Evolutionary conservation across 2,797 vertebrate species (phyloP).

Genomic region (Buceros bicornis): DNA sequence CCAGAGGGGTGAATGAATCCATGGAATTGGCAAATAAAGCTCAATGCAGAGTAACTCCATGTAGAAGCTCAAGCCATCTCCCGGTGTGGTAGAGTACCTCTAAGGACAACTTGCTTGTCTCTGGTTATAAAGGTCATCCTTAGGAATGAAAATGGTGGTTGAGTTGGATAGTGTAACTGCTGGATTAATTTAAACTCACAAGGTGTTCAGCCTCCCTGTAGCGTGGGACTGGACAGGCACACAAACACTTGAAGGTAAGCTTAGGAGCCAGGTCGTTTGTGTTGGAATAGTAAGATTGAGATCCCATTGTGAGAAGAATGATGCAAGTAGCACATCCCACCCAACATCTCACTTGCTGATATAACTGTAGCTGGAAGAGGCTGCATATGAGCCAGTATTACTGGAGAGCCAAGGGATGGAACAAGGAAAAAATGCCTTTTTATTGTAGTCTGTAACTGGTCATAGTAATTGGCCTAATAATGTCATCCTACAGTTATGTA

Average conservation of each 20-base stretch:
- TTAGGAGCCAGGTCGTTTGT: neutral
- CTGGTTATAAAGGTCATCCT: neutral
- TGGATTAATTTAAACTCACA: neutral
- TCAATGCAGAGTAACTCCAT: neutral
- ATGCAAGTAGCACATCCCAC: neutral
- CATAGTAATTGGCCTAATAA: slow-evolving; percentile 8
- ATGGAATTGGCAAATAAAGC: neutral
- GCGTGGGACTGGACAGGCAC: neutral
- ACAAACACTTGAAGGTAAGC: neutral
- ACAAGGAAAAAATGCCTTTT: neutral
- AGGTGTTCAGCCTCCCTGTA: neutral
- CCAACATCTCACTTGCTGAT: accelerated
- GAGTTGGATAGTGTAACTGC: neutral
- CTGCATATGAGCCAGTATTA: neutral
- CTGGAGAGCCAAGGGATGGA: neutral
- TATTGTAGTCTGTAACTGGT: neutral
- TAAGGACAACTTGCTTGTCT: neutral
- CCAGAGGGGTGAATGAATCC: neutral
- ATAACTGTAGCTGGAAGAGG: neutral
- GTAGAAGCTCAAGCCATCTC: neutral
- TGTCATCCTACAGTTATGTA: neutral
- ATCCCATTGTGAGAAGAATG: neutral
- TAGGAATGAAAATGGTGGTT: neutral
- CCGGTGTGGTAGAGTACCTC: neutral
- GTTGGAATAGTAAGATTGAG: neutral